Evolutionary conservation across 2,888 invertebrate species (phyloP), one percentile per base, ranked within the genome.

Genomic region (Rhingia campestris): DNA sequence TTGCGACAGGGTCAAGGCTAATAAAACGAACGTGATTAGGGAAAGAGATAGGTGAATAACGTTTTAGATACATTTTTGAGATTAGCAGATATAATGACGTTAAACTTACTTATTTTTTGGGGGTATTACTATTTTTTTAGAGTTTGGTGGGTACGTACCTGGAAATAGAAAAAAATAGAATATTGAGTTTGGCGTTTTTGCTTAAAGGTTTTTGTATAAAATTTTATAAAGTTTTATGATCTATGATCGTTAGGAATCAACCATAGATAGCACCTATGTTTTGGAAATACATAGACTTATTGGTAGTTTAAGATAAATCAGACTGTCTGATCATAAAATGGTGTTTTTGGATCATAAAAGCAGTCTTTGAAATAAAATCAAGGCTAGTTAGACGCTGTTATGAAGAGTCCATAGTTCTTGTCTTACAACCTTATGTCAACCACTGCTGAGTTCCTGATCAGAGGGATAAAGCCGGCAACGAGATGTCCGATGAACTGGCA

Each of bases 1-100:
- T 47, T 12, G 30, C 22, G 54, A 64, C 73, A 73, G 73, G 54
- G 73, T 64, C 73, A 64, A 73, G 61, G 39, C 30, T 35, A 56
- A 12, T 10, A 12, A 4, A 64, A 64, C 56, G 45, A 32, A 43
- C 54, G 32, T 53, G 22, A 37, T 53, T 35, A 7, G 22, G n/a
- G 22, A 3, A 32, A 33, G 14, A 43, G 5, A 14, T 39, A 39
- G 10, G 10, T 3, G 10, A 39, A 39, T 10, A 4, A 30, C 32
- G 2, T 7, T 12, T 39, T 61, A 35, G 9, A 47, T 14, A 22
- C n/a, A 49, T 22, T 22, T 22, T 22, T 37, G 39, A 3, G 5
- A 10, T 58, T 41, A 5, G 32, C 3, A 9, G 39, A 7, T 0
- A 45, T 33, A 45, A 12, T 33, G 1, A 61, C 32, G 10, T 9